Percentiles rank a stretch among this genome's conserved stretches.
phyloP scores from a whole-genome alignment of 1,140 invertebrate genomes.

The Cardiocondyla obscurior region DNA sequence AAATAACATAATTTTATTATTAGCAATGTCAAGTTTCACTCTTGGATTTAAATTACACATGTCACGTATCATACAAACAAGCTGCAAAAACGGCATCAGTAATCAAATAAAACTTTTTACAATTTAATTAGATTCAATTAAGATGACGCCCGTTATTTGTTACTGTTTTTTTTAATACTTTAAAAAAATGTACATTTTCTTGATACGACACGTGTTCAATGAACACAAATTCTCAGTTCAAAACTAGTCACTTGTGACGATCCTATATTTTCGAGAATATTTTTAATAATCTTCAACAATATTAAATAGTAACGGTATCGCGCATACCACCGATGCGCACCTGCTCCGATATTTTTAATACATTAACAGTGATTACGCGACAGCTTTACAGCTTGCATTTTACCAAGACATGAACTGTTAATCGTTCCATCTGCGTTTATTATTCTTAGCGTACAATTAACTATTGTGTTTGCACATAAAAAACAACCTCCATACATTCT shows the following conservation, averaged over 20 bases:
- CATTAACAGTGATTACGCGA: constrained; percentile 41
- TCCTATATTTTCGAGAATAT: constrained; percentile 41
- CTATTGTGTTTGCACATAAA: neutral
- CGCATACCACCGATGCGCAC: constrained; percentile 23
- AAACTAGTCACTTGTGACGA: constrained; percentile 55
- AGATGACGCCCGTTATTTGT: neutral
- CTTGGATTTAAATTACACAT: neutral
- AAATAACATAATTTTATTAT: neutral
- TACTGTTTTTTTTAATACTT: neutral
- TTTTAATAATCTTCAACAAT: constrained; percentile 61
- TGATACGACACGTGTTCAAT: neutral
- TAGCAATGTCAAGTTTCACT: neutral
- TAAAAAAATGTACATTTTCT: neutral
- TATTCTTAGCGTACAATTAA: neutral
- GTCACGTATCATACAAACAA: neutral
- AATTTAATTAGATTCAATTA: neutral
- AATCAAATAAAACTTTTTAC: neutral
- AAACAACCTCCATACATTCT: neutral
- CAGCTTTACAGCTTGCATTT: neutral
- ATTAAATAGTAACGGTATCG: constrained; percentile 31
- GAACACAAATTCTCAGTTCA: constrained; percentile 22
- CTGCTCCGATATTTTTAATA: constrained; percentile 16
- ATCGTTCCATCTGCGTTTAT: neutral
- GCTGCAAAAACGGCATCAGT: neutral
- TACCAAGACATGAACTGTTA: constrained; percentile 4